Percentiles rank a stretch among this genome's conserved stretches.
phyloP scores from a whole-genome alignment of 2,113 vertebrate species.

The Colinus virginianus region DNA sequence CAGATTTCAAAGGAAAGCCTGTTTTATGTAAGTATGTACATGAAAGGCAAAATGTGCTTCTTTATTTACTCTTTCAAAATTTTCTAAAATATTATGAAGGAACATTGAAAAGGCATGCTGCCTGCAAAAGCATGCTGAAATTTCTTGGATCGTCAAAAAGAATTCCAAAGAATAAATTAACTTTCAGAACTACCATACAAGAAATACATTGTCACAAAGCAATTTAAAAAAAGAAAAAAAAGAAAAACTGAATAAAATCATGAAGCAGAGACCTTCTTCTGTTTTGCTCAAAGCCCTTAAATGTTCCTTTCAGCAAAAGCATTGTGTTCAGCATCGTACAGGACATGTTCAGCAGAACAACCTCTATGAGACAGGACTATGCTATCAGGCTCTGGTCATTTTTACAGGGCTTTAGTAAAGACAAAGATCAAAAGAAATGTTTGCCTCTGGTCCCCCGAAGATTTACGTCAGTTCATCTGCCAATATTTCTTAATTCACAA shows the following conservation, averaged over 20 bases:
- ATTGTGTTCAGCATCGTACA: neutral
- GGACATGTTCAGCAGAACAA: constrained; percentile 29
- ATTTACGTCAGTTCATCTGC: constrained; percentile 79
- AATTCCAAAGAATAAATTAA: neutral
- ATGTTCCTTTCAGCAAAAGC: neutral
- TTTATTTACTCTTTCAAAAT: neutral
- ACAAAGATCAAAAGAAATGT: constrained; percentile 82
- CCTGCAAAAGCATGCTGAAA: neutral
- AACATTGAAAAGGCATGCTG: neutral
- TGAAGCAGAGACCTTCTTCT: neutral
- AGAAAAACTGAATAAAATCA: neutral
- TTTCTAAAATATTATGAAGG: neutral
- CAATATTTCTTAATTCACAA: constrained; percentile 78
- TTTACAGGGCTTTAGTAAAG: constrained; percentile 76
- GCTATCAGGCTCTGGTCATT: constrained; percentile 75
- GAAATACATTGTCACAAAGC: neutral
- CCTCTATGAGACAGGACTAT: constrained; percentile 53
- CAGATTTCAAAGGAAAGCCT: constrained; percentile 44
- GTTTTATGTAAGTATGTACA: neutral
- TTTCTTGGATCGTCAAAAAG: neutral
- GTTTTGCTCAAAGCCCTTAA: neutral
- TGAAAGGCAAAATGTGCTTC: neutral
- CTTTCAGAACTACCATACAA: neutral
- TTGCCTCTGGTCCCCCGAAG: constrained; percentile 78
- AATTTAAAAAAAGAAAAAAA: neutral